phyloP scores from a whole-genome alignment of 2,797 vertebrate species.

The Chiloscyllium punctatum region DNA sequence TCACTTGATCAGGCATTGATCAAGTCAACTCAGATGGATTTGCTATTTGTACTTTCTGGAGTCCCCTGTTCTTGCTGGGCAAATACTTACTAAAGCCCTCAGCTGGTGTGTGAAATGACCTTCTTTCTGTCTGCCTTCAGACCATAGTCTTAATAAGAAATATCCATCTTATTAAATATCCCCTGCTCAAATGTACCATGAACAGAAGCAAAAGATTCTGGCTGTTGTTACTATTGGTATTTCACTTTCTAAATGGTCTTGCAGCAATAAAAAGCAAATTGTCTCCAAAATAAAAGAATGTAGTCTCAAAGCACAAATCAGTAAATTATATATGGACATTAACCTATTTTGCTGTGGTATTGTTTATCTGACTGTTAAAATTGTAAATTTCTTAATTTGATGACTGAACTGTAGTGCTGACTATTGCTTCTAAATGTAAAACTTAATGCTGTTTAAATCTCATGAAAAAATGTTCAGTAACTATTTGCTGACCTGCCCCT shows the following conservation, averaged over 20 bases:
- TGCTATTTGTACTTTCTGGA: too few species aligned
- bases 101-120: too few species aligned
- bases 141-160: too few species aligned
- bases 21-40: too few species aligned
- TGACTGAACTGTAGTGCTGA: not conserved
- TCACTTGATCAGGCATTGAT: too few species aligned
- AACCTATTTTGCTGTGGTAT: not conserved
- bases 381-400: not conserved
- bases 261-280: not conserved
- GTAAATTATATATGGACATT: not conserved
- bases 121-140: too few species aligned
- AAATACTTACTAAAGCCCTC: too few species aligned
- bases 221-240: not conserved
- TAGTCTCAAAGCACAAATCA: not conserved
- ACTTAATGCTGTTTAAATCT: not conserved
- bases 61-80: too few species aligned
- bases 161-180: too few species aligned
- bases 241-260: not conserved
- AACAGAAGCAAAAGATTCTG: not conserved
- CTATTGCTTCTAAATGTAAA: not conserved
- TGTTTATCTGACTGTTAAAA: not conserved
- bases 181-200: too few species aligned
- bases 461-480: not conserved
- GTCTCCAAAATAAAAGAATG: not conserved
- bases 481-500: not conserved